Conservation (phyloP, 2,113 vertebrate species). For the Neomonachus schauinslandi region DNA sequence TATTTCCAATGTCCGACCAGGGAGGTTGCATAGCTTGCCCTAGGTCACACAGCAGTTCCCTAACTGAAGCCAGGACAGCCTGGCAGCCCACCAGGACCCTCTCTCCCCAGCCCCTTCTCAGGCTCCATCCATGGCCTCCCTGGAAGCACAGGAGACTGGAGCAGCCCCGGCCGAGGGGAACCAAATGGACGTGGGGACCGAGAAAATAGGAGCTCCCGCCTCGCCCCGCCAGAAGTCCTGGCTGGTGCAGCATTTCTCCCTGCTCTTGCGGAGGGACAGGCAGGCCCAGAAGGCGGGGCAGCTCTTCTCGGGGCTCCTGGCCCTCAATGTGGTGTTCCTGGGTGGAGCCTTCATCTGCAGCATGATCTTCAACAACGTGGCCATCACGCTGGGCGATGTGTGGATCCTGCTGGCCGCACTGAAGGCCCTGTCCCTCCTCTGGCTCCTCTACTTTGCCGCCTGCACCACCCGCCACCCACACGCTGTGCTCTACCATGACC, state of each 20-base stretch:
- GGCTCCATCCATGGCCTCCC: neutral
- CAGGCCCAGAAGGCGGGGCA: slow-evolving; percentile 88
- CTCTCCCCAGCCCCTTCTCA: slow-evolving; percentile 36
- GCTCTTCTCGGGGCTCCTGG: slow-evolving; percentile 92
- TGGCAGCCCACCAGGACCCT: neutral
- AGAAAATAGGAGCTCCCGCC: neutral
- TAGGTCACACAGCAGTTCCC: neutral
- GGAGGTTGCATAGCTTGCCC: neutral
- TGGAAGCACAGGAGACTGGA: neutral
- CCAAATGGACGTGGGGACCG: neutral
- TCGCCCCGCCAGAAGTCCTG: slow-evolving; percentile 79
- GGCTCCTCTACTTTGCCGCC: slow-evolving; percentile 89
- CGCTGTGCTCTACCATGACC: slow-evolving; percentile 85
- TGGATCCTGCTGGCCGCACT: slow-evolving; percentile 90
- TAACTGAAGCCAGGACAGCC: neutral
- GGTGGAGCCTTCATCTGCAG: slow-evolving; percentile 91
- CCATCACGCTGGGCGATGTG: slow-evolving; percentile 85
- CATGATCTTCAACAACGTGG: slow-evolving; percentile 86
- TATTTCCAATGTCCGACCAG: neutral
- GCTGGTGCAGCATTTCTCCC: slow-evolving; percentile 82
- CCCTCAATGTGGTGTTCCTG: slow-evolving; percentile 92
- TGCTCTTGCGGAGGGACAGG: slow-evolving; percentile 77
- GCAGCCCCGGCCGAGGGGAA: slow-evolving; percentile 43
- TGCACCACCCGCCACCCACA: slow-evolving; percentile 83
- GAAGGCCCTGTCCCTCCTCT: slow-evolving; percentile 87